A percentile compares a stretch with the other conserved stretches of the same genome.
Evolutionary conservation across 2,797 vertebrate species (phyloP).

Genomic region (Rachycentron canadum): DNA sequence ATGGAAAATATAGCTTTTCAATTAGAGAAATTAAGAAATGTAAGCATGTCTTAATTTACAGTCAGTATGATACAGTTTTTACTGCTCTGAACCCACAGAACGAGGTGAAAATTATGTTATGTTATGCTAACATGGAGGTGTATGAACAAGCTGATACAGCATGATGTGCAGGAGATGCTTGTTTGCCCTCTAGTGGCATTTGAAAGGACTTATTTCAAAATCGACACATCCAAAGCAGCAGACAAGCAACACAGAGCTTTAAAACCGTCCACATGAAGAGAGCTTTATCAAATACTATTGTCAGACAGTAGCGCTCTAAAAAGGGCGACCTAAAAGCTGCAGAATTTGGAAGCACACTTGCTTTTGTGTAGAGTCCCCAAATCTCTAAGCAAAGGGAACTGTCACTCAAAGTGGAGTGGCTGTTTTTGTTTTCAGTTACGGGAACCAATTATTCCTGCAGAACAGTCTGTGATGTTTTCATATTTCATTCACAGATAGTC

Average conservation of each 20-base stretch:
- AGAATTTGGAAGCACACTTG: neutral
- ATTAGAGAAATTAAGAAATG: neutral
- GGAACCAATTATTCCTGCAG: constrained; percentile 1
- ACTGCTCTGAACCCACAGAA: neutral
- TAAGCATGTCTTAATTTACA: neutral
- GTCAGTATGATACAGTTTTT: neutral
- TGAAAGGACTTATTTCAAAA: neutral
- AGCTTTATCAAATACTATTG: neutral
- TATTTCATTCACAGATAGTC: constrained; percentile 23
- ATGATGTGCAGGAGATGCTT: neutral
- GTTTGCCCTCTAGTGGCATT: constrained; percentile 60
- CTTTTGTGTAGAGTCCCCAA: neutral
- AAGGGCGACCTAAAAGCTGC: neutral
- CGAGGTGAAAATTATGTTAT: neutral
- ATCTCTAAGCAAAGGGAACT: neutral
- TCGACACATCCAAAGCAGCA: neutral
- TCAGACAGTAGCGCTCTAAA: neutral
- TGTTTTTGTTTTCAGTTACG: constrained; percentile 21
- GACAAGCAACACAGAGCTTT: neutral
- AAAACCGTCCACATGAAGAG: constrained; percentile 1
- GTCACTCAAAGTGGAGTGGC: neutral
- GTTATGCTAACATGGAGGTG: neutral
- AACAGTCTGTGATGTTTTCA: constrained; percentile 8
- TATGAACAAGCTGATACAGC: neutral
- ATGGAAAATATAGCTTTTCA: neutral